Conservation (phyloP, 2,113 vertebrate genomes). For the Syngnathoides biaculeatus region DNA sequence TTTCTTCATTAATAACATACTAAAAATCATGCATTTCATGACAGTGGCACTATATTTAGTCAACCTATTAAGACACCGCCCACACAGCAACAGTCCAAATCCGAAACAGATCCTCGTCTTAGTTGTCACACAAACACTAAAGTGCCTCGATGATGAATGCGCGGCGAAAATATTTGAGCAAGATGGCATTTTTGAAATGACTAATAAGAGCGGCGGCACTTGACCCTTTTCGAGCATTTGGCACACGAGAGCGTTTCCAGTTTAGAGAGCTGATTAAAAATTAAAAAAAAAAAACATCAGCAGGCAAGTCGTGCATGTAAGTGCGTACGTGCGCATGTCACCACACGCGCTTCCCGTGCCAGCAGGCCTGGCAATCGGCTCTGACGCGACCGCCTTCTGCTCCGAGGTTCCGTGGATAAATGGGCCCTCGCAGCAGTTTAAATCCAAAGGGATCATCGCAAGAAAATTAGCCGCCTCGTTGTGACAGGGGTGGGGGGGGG, state of each 20-base stretch:
- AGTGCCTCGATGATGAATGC: neutral
- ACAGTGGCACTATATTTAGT: too few species aligned
- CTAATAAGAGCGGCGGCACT: conserved; percentile 1
- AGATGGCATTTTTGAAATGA: neutral
- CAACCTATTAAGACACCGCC: too few species aligned
- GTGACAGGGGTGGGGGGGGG: conserved; percentile 36
- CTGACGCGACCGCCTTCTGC: conserved; percentile 30
- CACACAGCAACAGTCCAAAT: neutral
- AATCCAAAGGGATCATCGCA: conserved; percentile 24
- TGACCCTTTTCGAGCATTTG: conserved; percentile 23
- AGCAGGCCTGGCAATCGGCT: conserved; percentile 29
- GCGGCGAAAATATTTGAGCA: neutral
- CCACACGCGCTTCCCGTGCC: neutral
- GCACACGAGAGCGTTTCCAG: neutral
- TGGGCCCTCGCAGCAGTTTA: conserved; percentile 25
- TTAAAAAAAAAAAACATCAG: conserved; percentile 1
- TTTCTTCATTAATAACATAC: too few species aligned
- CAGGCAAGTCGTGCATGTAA: conserved; percentile 3
- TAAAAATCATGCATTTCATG: too few species aligned
- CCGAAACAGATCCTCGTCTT: neutral
- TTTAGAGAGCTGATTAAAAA: conserved; percentile 8
- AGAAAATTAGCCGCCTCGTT: conserved; percentile 38
- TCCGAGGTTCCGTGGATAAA: conserved; percentile 19
- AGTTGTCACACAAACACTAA: neutral
- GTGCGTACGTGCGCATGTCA: neutral